A percentile compares a stretch with the other conserved stretches of the same genome.
These are phyloP conservation scores for Micronycteris hirsuta DNA, from an alignment of 2,113 vertebrate species.

Conservation along the genomic window DNA sequence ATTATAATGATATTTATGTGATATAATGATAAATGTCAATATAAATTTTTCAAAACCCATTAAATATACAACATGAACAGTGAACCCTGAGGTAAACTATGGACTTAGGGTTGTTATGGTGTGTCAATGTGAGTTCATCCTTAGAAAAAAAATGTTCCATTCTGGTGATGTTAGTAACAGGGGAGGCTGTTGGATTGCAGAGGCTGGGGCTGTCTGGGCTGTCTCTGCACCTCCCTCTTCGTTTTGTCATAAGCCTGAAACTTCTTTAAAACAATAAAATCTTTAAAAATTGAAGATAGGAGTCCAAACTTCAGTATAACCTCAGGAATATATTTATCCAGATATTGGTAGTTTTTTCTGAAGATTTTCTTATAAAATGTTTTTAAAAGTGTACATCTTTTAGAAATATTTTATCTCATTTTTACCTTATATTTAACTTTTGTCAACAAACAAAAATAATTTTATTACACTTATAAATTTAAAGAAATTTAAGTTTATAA, in stretches of 20 bases:
- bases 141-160: not conserved
- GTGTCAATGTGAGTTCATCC: not conserved
- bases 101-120: not conserved
- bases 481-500: not conserved
- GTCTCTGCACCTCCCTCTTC: not conserved
- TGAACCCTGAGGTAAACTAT: not conserved
- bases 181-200: fast-evolving
- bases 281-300: not conserved
- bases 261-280: not conserved
- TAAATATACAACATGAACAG: not conserved
- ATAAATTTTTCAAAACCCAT: not conserved
- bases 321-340: not conserved
- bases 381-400: not conserved
- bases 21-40: not conserved
- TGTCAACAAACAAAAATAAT: not conserved
- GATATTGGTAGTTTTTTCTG: not conserved
- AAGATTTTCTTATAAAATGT: not conserved
- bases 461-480: not conserved
- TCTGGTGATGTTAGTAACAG: not conserved
- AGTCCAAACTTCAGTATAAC: not conserved
- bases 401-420: not conserved
- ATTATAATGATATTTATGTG: not conserved
- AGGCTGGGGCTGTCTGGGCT: not conserved
- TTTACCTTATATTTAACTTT: not conserved
- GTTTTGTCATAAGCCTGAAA: not conserved